A percentile compares a stretch with the other conserved stretches of the same genome.
These are phyloP conservation scores for Fregata magnificens DNA, from an alignment of 2,113 vertebrate species.

Conservation along the genomic window DNA sequence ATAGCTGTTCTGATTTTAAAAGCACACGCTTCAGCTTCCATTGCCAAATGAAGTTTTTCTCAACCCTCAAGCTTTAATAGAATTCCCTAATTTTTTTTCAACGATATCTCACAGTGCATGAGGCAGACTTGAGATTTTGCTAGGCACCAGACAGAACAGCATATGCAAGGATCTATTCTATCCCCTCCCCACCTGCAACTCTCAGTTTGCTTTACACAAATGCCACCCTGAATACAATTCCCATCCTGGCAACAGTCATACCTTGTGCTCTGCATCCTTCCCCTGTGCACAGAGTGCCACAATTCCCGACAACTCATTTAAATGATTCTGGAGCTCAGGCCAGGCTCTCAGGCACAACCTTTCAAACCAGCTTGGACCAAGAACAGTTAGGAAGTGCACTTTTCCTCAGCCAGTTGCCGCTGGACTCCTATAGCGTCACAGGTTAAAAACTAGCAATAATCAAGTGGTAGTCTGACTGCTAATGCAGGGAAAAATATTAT, in stretches of 20 bases:
- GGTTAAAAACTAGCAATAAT: background rate
- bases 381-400: background rate
- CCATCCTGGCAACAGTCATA: background rate
- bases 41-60: background rate
- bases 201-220: background rate
- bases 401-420: background rate
- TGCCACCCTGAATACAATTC: background rate
- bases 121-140: background rate
- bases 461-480: background rate
- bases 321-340: background rate
- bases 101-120: background rate
- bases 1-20: background rate
- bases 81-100: background rate
- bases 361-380: background rate
- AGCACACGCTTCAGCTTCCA: background rate
- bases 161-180: background rate
- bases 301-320: background rate
- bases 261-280: background rate
- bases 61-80: background rate
- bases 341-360: background rate
- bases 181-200: background rate
- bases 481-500: background rate
- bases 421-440: background rate
- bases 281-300: no score
- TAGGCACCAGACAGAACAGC: background rate